Percentiles rank a stretch among this genome's conserved stretches.
Conservation (phyloP, 2,888 invertebrate genomes). For the Frankliniella fusca region DNA sequence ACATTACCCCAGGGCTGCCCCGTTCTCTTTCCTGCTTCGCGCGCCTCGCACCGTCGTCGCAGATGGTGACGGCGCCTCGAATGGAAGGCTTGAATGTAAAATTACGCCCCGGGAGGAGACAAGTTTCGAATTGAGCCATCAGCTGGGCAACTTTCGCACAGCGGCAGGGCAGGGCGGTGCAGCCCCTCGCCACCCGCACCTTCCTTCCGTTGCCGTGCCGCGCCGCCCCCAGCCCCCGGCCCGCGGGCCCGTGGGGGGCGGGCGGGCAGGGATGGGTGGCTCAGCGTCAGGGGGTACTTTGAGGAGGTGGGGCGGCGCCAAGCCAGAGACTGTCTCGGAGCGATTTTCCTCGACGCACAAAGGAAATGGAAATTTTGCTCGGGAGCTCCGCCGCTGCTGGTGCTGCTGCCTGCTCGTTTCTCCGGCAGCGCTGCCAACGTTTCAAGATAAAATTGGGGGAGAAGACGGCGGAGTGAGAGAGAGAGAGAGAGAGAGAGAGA, state of each 20-base stretch:
- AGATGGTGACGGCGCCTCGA: not conserved
- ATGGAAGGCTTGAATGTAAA: not conserved
- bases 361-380: conserved; percentile 19
- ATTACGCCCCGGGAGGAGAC: not conserved
- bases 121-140: conserved; percentile 18
- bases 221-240: too few relatives aligned
- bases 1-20: not conserved
- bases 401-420: too few relatives aligned
- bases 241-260: too few relatives aligned
- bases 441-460: not conserved
- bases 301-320: not conserved
- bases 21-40: not conserved
- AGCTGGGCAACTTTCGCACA: not conserved
- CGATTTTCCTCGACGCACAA: conserved; percentile 3
- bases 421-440: too few relatives aligned
- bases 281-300: too few relatives aligned
- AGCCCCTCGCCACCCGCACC: not conserved
- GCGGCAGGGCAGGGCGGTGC: not conserved
- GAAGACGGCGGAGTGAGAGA: not conserved
- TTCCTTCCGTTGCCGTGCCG: too few relatives aligned
- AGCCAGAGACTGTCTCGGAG: not conserved
- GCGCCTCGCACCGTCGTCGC: not conserved
- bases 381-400: not conserved
- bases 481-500: not conserved
- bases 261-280: too few relatives aligned